These are phyloP conservation scores for Trilocha varians DNA, from an alignment of 2,888 invertebrate species.

Conservation along the genomic window DNA sequence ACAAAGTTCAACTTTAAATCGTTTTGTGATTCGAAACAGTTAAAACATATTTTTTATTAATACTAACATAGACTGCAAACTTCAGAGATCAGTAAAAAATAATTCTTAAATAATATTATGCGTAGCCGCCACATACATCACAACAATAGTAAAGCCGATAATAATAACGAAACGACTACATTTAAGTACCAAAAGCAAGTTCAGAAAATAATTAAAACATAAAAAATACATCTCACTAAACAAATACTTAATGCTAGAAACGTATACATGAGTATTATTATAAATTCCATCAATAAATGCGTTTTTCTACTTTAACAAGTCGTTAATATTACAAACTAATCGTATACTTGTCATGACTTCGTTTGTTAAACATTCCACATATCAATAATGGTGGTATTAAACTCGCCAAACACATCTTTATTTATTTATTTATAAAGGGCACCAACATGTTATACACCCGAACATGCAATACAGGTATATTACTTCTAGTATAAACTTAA, in stretches of 20 bases:
- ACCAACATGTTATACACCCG: too few relatives aligned
- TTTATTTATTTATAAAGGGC: too few relatives aligned
- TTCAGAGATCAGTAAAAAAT: background rate
- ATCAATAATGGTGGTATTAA: too few relatives aligned
- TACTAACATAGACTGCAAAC: background rate
- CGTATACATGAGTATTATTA: slow-evolving; percentile 70
- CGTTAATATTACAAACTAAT: slow-evolving; percentile 49
- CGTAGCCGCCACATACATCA: slow-evolving; percentile 10
- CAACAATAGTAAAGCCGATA: slow-evolving; percentile 29
- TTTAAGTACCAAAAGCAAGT: slow-evolving; percentile 38
- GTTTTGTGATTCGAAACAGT: background rate
- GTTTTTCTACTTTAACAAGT: slow-evolving; percentile 55
- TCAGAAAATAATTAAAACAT: slow-evolving; percentile 32
- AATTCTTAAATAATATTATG: background rate
- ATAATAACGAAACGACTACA: slow-evolving; percentile 25
- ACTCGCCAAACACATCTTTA: too few relatives aligned
- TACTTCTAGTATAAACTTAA: too few relatives aligned
- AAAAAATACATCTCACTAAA: slow-evolving; percentile 59
- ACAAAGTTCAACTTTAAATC: background rate
- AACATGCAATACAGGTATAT: too few relatives aligned
- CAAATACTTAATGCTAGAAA: slow-evolving; percentile 58
- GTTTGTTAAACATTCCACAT: slow-evolving; percentile 26
- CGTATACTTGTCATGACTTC: slow-evolving; percentile 62
- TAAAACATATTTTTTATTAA: background rate
- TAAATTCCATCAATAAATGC: slow-evolving; percentile 66